phyloP scores from a whole-genome alignment of 2,113 vertebrate species.

The Epinephelus fuscoguttatus region DNA sequence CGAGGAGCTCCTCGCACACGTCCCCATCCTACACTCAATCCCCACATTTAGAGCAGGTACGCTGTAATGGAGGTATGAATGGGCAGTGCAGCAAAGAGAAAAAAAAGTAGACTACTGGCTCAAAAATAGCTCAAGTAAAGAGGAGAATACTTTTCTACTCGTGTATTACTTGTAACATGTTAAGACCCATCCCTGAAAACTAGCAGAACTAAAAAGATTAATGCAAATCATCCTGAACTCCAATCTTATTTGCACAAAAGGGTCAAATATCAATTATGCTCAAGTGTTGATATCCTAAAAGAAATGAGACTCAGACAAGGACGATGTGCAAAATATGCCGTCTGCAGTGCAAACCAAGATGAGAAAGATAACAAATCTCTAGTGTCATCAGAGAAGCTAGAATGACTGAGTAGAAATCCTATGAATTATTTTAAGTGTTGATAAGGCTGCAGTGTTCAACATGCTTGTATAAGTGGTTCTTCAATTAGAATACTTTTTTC shows the following conservation, averaged over 20 bases:
- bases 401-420: background rate
- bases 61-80: no score
- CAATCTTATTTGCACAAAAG: background rate
- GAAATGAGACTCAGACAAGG: background rate
- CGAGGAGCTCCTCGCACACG: no score
- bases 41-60: no score
- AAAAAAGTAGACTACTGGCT: no score
- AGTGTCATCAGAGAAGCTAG: slow-evolving; percentile 1
- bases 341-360: background rate
- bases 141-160: no score
- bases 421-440: background rate
- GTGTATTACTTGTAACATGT: no score
- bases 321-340: background rate
- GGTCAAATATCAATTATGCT: slow-evolving; percentile 2
- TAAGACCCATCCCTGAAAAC: background rate
- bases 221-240: background rate
- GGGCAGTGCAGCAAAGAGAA: no score
- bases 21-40: no score
- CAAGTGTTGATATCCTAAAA: background rate
- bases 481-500: background rate
- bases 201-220: background rate
- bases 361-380: slow-evolving; percentile 20
- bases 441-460: slow-evolving; percentile 14
- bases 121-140: no score
- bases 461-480: slow-evolving; percentile 7